These are phyloP conservation scores for Archilochus colubris DNA, from an alignment of 2,113 vertebrate genomes.

Conservation along the genomic window DNA sequence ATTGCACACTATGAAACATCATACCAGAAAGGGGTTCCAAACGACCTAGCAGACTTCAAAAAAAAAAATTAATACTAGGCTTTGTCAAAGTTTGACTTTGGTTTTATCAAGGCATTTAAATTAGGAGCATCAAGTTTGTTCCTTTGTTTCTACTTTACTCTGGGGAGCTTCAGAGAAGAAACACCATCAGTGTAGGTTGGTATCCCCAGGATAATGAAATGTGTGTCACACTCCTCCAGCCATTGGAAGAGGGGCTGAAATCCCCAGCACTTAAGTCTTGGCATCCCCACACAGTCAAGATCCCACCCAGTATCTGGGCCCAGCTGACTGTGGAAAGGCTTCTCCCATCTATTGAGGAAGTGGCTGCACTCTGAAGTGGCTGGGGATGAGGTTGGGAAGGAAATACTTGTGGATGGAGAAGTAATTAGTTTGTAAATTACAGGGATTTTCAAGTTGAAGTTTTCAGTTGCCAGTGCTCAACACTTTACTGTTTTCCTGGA, in stretches of 20 bases:
- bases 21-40: background rate
- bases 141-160: background rate
- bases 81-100: background rate
- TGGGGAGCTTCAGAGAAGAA: background rate
- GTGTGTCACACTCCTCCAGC: background rate
- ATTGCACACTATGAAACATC: background rate
- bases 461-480: background rate
- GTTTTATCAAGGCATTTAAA: background rate
- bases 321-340: background rate
- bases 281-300: background rate
- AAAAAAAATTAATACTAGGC: background rate
- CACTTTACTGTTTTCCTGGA: background rate
- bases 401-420: conserved; percentile 15
- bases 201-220: background rate
- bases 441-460: background rate
- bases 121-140: background rate
- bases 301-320: background rate
- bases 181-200: fast-evolving
- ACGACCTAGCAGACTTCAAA: background rate
- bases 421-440: background rate
- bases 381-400: background rate
- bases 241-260: background rate
- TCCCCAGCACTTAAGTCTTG: background rate
- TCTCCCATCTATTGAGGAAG: background rate
- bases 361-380: fast-evolving